Conservation (phyloP, 1,140 invertebrate genomes). For the Conus betulinus region DNA sequence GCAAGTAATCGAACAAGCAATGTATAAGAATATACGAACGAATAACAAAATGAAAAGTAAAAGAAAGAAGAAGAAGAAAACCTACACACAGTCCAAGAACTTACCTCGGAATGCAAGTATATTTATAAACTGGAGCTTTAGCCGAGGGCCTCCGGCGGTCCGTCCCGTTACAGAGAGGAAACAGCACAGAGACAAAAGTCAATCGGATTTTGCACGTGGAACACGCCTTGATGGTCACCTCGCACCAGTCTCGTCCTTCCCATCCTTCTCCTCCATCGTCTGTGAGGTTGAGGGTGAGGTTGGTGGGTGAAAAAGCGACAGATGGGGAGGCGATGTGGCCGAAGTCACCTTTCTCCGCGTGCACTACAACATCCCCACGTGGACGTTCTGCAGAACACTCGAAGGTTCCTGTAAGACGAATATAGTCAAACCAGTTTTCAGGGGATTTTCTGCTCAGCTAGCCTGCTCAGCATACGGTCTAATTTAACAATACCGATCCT, state of each 20-base stretch:
- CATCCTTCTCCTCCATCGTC: slow-evolving; percentile 36
- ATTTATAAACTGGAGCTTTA: background rate
- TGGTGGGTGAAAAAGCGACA: background rate
- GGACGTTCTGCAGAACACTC: slow-evolving; percentile 43
- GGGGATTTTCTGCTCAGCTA: too few species aligned
- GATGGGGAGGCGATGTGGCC: slow-evolving; percentile 55
- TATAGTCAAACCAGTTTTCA: background rate
- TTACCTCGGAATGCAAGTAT: slow-evolving; percentile 49
- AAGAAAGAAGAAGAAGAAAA: background rate
- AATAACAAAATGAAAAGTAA: background rate
- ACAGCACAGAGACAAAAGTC: slow-evolving; percentile 59
- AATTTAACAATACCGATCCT: too few species aligned
- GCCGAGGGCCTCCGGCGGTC: background rate
- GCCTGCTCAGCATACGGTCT: too few species aligned
- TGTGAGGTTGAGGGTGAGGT: slow-evolving; percentile 13
- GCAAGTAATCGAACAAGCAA: too few species aligned
- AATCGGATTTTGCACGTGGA: slow-evolving; percentile 65
- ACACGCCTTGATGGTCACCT: slow-evolving; percentile 64
- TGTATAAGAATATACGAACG: too few species aligned
- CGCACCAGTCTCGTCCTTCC: slow-evolving; percentile 55
- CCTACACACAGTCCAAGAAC: background rate
- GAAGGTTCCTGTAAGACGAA: slow-evolving; percentile 45
- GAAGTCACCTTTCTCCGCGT: slow-evolving; percentile 65
- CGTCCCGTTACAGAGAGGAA: slow-evolving; percentile 48
- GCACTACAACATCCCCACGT: slow-evolving; percentile 40